Evolutionary conservation across 2,888 invertebrate genomes (phyloP), one percentile per base, ranked within the genome.

Genomic region (Apodemia zela): DNA sequence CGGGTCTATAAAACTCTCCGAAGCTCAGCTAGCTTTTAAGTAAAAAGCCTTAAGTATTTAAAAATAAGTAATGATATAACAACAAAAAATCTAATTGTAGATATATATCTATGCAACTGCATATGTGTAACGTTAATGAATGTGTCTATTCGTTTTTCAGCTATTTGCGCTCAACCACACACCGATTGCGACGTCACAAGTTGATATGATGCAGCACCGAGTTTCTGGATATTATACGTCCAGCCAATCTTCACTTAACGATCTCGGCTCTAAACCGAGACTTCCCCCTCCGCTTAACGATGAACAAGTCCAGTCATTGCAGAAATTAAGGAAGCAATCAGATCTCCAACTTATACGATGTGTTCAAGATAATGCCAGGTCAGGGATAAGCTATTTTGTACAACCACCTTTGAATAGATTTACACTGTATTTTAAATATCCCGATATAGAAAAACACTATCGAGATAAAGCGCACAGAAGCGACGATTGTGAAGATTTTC

Each of bases 151-250:
- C n/a, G 58, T 8, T 60, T 66, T 68, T 38, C 91, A 94, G 94
- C 91, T 95, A 66, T 94, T 93, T 78, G 93, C 94, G 25, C 89
- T 94, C 76, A 94, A 94, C 75, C 94, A 94, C 72, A 81, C 93
- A 45, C 78, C 92, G 67, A 81, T 95, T 62, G 94, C 93, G 60
- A 79, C 88, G 17, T 92, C 94, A 35, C 95, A 96, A 74, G 94
- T 94, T 58, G 95, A 96, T 71, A 93, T 96, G 69, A 90, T 96
- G 75, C 95, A 95, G 67, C 96, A 97, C 71, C 93, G 97, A 45
- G 97, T 97, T 2, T 97, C 97, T 42, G 97, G 97, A 21, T 97
- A 97, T 85, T 97, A 96, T 80, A 97, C 97, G 3, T 97, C 97
- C 65, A 97, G 96, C 76, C 96, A 96, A 71, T 97, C 96, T 7